Conservation (phyloP, 2,888 invertebrate genomes). For the Dendrolimus houi region DNA sequence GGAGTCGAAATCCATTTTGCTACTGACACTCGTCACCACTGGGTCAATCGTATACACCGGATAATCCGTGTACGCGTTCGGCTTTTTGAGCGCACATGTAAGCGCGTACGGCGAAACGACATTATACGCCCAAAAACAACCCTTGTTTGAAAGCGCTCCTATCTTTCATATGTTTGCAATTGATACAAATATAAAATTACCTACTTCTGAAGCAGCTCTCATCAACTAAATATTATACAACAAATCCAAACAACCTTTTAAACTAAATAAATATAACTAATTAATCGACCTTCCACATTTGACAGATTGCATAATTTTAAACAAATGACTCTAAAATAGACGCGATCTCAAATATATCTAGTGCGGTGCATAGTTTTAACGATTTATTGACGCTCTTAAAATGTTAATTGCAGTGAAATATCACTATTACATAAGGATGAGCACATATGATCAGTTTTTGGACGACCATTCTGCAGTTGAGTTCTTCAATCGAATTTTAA, state of each 20-base stretch:
- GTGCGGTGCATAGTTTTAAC: background rate
- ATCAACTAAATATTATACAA: background rate
- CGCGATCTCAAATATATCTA: background rate
- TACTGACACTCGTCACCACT: no score
- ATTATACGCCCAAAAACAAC: slow-evolving; percentile 6
- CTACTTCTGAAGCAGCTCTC: no score
- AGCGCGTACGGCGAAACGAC: slow-evolving; percentile 32
- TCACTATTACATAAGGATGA: slow-evolving; percentile 18
- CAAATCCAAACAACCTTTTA: background rate
- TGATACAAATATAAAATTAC: no score
- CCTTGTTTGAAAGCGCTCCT: background rate
- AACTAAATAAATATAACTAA: background rate
- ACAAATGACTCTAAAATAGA: background rate
- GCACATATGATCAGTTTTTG: background rate
- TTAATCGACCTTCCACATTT: background rate
- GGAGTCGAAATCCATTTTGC: no score
- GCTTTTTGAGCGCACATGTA: slow-evolving; percentile 41
- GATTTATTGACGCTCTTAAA: slow-evolving; percentile 5
- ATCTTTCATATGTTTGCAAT: no score
- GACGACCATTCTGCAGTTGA: no score
- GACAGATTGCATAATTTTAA: background rate
- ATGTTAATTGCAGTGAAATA: slow-evolving; percentile 16
- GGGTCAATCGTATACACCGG: no score
- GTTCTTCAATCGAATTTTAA: no score
- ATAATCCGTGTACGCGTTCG: slow-evolving; percentile 28